Conservation (phyloP, 2,797 vertebrate species). For the Lagorchestes hirsutus region DNA sequence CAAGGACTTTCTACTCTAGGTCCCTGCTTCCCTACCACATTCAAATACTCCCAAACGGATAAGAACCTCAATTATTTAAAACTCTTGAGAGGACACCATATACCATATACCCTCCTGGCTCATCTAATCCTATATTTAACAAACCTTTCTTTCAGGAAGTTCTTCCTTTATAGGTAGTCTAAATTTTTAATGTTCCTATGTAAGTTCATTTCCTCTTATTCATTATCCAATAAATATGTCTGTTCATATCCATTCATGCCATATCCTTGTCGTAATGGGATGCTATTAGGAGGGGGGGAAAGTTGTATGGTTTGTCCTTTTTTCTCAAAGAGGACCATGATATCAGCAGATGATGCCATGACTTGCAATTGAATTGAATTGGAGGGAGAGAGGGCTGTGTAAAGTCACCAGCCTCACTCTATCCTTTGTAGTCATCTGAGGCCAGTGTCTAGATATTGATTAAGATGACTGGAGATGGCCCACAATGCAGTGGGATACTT, state of each 20-base stretch:
- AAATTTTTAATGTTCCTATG: constrained; percentile 23
- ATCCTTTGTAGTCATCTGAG: too few relatives aligned
- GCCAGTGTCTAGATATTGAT: too few relatives aligned
- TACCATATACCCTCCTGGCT: neutral
- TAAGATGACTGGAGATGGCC: too few relatives aligned
- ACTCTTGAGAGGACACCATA: neutral
- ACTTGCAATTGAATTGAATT: too few relatives aligned
- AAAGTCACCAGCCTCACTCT: too few relatives aligned
- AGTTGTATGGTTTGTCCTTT: neutral
- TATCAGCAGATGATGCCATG: too few relatives aligned
- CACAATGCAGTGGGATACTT: too few relatives aligned
- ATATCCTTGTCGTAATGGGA: neutral
- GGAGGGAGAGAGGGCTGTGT: too few relatives aligned
- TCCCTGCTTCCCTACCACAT: neutral
- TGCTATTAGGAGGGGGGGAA: neutral
- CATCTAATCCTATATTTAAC: neutral
- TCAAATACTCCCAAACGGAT: neutral
- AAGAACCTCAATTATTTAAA: constrained; percentile 9
- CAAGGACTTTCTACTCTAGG: neutral
- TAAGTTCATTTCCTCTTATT: constrained; percentile 39
- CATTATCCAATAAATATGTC: neutral
- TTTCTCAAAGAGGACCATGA: too few relatives aligned
- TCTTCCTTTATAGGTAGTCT: constrained; percentile 5
- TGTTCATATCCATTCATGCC: neutral
- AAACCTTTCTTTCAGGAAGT: neutral